phyloP scores from a whole-genome alignment of 2,797 vertebrate genomes.

The Sebastes umbrosus region DNA sequence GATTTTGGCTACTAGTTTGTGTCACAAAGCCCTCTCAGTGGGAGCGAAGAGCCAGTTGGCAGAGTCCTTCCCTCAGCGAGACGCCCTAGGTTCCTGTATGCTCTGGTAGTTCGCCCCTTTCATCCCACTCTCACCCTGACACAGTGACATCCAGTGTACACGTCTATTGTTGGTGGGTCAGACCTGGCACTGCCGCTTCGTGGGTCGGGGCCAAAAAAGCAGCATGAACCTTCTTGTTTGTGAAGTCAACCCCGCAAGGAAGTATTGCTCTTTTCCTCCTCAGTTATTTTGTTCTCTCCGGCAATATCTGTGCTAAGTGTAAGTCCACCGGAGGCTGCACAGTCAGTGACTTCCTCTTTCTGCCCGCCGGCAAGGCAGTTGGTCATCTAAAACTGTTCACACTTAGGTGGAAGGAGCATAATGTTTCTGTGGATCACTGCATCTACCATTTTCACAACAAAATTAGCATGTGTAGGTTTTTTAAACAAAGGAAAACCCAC shows the following conservation, averaged over 20 bases:
- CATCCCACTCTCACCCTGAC: constrained; percentile 20
- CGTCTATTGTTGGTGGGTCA: constrained; percentile 34
- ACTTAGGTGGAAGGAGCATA: background rate
- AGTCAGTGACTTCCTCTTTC: background rate
- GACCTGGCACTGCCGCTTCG: constrained; percentile 11
- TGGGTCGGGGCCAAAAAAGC: constrained; percentile 49
- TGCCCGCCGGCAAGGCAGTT: background rate
- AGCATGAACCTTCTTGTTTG: constrained; percentile 43
- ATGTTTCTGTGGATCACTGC: background rate
- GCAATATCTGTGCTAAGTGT: constrained; percentile 5
- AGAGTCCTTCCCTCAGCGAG: constrained; percentile 32
- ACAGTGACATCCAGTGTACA: constrained; percentile 17
- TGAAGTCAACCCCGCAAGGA: constrained; percentile 41
- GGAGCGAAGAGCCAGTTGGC: constrained; percentile 42
- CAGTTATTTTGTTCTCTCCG: constrained; percentile 33
- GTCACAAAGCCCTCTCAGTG: constrained; percentile 55
- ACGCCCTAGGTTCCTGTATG: constrained; percentile 40
- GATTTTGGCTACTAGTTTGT: constrained; percentile 41
- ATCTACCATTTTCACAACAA: background rate
- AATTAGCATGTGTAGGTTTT: background rate
- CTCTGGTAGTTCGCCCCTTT: constrained; percentile 39
- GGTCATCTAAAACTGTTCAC: constrained; percentile 11
- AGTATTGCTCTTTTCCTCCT: constrained; percentile 27
- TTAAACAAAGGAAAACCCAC: background rate
- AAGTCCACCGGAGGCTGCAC: constrained; percentile 12